Conservation (phyloP, 92 coral and sea anemone genomes). For the Epizoanthus fatuus region DNA sequence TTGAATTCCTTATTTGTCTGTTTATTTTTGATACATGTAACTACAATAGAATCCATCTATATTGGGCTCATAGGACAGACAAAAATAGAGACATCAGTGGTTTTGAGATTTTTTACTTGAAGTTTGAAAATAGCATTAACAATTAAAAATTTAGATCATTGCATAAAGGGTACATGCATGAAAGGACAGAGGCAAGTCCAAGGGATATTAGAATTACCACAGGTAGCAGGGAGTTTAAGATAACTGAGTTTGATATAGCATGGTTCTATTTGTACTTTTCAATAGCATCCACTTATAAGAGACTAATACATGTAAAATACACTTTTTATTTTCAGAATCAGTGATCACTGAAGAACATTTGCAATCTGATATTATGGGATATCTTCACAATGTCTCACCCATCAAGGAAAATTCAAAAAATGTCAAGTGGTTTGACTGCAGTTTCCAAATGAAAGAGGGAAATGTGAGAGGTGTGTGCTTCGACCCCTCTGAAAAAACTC, state of each 20-base stretch:
- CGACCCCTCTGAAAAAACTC: conserved; percentile 37
- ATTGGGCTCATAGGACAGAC: not conserved
- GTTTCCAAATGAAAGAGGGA: conserved; percentile 47
- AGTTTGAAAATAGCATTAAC: conserved; percentile 10
- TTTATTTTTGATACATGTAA: too few species aligned
- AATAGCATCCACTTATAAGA: conserved; percentile 15
- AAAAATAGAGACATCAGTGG: not conserved
- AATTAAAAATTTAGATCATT: not conserved
- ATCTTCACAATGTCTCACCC: conserved; percentile 52
- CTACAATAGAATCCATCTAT: conserved; percentile 1
- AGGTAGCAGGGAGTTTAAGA: conserved; percentile 9
- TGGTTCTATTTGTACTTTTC: conserved; percentile 4
- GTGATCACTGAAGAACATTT: conserved; percentile 19
- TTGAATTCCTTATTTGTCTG: too few species aligned
- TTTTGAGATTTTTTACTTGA: not conserved
- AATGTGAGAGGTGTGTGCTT: conserved; percentile 59
- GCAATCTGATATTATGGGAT: conserved; percentile 29
- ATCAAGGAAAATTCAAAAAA: conserved; percentile 50
- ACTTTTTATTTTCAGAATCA: conserved; percentile 12
- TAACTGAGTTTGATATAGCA: conserved; percentile 14
- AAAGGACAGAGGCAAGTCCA: not conserved
- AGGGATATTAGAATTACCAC: not conserved
- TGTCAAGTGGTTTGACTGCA: conserved; percentile 60
- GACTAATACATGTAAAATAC: conserved; percentile 14
- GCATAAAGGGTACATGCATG: not conserved